phyloP scores from a whole-genome alignment of 2,797 vertebrate species.

The Enteromius fasciolatus region DNA sequence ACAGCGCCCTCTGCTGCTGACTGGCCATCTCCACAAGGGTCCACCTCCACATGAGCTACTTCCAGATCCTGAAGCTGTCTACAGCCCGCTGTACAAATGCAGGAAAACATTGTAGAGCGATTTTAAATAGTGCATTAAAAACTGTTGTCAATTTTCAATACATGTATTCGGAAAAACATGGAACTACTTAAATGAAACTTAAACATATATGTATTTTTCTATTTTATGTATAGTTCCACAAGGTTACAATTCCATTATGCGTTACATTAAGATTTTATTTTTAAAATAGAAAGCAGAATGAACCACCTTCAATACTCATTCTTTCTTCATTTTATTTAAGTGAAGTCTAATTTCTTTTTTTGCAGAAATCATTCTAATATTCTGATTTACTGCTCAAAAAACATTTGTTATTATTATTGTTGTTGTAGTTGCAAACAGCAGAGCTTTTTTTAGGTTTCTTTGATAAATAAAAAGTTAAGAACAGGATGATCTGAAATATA shows the following conservation, averaged over 20 bases:
- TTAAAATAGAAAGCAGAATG: neutral
- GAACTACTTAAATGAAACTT: neutral
- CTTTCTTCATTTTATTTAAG: neutral
- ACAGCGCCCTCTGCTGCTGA: slow-evolving; percentile 92
- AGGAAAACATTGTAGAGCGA: neutral
- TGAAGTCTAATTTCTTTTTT: neutral
- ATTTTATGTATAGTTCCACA: too few relatives aligned
- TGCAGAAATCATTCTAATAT: neutral
- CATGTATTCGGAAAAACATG: neutral
- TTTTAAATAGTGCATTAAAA: neutral
- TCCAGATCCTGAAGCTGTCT: slow-evolving; percentile 90
- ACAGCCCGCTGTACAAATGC: slow-evolving; percentile 83
- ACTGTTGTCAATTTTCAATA: neutral
- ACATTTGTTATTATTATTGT: neutral
- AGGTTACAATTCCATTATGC: neutral
- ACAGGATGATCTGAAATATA: neutral
- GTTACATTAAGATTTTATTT: neutral
- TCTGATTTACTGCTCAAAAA: neutral
- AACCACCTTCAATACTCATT: neutral
- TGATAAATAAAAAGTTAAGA: neutral
- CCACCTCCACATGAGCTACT: slow-evolving; percentile 86
- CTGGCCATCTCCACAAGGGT: slow-evolving; percentile 90
- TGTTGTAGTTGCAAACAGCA: neutral
- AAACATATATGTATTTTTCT: neutral
- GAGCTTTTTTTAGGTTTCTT: neutral